Evolutionary conservation across 2,888 invertebrate genomes (phyloP).

Genomic region (Hirtodrosophila confusa): DNA sequence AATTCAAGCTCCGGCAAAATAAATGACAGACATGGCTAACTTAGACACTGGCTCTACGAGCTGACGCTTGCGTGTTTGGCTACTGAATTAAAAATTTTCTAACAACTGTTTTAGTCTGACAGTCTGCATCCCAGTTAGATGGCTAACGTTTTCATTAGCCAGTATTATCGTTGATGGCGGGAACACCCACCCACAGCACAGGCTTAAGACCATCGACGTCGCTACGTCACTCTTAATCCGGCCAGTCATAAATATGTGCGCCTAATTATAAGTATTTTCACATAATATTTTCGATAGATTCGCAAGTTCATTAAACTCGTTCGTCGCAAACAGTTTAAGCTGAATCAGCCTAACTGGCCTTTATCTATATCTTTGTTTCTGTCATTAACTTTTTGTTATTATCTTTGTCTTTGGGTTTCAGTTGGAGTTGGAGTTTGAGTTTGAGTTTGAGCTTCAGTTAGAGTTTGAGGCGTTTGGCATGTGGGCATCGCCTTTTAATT

Average conservation of each 20-base stretch:
- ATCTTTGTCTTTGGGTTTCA: conserved; percentile 21
- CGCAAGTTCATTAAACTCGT: conserved; percentile 71
- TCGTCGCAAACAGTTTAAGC: conserved; percentile 39
- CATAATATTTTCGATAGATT: conserved; percentile 73
- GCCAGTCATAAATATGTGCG: conserved; percentile 46
- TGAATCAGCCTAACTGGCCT: conserved; percentile 39
- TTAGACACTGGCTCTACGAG: not conserved
- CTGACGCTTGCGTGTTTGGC: conserved; percentile 53
- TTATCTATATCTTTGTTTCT: conserved; percentile 19
- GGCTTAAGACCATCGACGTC: conserved; percentile 10
- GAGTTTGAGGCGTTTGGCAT: conserved; percentile 43
- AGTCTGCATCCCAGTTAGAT: conserved; percentile 55
- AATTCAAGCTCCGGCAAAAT: conserved; percentile 15
- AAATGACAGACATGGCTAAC: conserved; percentile 48
- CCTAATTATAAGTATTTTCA: conserved; percentile 63
- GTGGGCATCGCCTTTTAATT: conserved; percentile 48
- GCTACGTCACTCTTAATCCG: conserved; percentile 50
- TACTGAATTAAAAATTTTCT: conserved; percentile 50
- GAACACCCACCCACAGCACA: conserved; percentile 65
- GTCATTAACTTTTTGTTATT: conserved; percentile 8
- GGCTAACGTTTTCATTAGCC: conserved; percentile 72
- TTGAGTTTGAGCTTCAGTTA: conserved; percentile 21
- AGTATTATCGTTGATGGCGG: conserved; percentile 40
- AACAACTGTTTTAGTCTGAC: conserved; percentile 37
- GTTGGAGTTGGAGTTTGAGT: conserved; percentile 23